These are phyloP conservation scores for Ramphastos sulfuratus DNA, from an alignment of 2,113 vertebrate genomes.

Conservation along the genomic window DNA sequence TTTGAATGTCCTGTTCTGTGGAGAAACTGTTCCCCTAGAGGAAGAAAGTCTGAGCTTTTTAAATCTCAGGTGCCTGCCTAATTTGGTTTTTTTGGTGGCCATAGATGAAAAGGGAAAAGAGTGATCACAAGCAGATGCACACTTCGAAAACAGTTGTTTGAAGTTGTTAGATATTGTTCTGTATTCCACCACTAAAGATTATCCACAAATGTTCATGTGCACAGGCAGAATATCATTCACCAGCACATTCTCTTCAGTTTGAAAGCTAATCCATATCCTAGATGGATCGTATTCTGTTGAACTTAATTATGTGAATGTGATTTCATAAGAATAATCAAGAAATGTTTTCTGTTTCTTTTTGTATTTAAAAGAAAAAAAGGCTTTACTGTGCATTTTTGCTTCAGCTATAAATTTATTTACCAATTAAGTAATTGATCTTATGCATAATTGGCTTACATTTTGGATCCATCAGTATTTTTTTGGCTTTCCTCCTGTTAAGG, in stretches of 20 bases:
- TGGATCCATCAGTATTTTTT: not conserved
- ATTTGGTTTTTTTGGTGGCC: fast-evolving
- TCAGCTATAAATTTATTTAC: not conserved
- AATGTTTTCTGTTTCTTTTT: not conserved
- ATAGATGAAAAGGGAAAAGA: not conserved
- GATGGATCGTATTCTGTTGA: not conserved
- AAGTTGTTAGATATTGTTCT: not conserved
- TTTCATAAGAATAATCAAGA: not conserved
- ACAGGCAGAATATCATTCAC: not conserved
- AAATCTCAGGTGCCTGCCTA: not conserved
- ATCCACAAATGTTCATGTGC: not conserved
- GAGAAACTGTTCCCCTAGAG: not conserved
- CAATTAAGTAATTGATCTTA: not conserved
- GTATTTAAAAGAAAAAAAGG: not conserved
- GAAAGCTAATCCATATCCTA: not conserved
- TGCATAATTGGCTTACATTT: not conserved
- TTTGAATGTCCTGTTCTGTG: not conserved
- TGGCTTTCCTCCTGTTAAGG: not conserved
- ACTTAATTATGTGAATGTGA: not conserved
- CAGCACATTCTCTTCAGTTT: not conserved
- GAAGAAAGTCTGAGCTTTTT: not conserved
- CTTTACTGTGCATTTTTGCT: not conserved
- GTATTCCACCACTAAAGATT: not conserved
- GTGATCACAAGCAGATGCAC: not conserved
- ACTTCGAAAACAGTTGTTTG: not conserved